Evolutionary conservation across 1,140 invertebrate species (phyloP), one percentile per base, ranked within the genome.

Genomic region (Catajapyx aquilonaris): DNA sequence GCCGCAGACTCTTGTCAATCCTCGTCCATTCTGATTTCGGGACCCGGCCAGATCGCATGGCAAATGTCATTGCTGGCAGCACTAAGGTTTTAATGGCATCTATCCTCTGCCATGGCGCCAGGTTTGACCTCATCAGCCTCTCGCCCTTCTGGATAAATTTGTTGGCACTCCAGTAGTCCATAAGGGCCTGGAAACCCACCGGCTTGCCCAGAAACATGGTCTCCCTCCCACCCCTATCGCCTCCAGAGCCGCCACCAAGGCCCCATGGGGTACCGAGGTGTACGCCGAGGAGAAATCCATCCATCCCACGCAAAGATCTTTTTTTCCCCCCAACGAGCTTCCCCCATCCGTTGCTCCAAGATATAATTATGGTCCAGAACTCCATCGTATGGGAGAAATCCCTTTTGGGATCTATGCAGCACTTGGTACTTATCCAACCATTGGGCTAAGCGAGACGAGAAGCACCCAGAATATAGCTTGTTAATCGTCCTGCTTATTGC

Each of bases 31-130:
- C 30, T 2, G 13, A 22, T 13, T 39, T 37, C 7, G 23, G 5
- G 19, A 39, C 23, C 18, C 34, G 30, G 10, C n/a, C 20, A 11
- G 20, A 30, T 7, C 39, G 2, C 18, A 40, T 20, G 10, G 17
- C 10, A 25, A 48, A 48, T 18, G 16, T 31, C 4, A 46, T 15
- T 2, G 3, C n/a, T 7, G 45, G 35, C 13, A 46, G 20, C 13
- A 46, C 18, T 30, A 47, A 46, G 10, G 46, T 48, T 21, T 42
- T 45, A 5, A 45, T 20, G n/a, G 45, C 45, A 20, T 46, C 46
- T 7, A 47, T 32, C 21, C 42, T 48, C 31, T 46, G 46, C 46
- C 45, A 46, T 2, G 45, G 45, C 15, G 45, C 46, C n/a, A 46
- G 42, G 7, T 22, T 37, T 19, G 37, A 38, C 3, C 23, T 17